Evolutionary conservation across 2,888 invertebrate genomes (phyloP).

Genomic region (Catocala fraxini): DNA sequence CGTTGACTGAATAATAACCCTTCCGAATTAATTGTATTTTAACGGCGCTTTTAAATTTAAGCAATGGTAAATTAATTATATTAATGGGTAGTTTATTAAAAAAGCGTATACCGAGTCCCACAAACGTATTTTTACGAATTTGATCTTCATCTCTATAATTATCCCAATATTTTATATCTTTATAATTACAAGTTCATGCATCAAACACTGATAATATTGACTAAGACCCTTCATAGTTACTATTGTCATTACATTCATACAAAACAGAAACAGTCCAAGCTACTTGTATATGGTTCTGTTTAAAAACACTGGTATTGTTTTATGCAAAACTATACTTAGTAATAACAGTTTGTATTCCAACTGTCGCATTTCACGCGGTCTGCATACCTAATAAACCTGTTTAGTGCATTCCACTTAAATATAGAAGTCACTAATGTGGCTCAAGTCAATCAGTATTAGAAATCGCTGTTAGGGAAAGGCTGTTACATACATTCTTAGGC

Average conservation of each 20-base stretch:
- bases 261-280: neutral
- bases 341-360: slow-evolving; percentile 3
- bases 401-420: neutral
- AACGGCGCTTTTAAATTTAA: no score
- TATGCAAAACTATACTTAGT: slow-evolving; percentile 3
- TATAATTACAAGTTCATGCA: no score
- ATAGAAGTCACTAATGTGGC: neutral
- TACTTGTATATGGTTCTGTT: neutral
- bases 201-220: no score
- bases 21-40: no score
- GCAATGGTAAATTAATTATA: no score
- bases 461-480: neutral
- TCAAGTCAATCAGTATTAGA: neutral
- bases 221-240: neutral
- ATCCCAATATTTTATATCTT: no score
- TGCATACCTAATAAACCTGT: slow-evolving; percentile 8
- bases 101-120: no score
- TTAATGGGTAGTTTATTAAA: no score
- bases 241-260: neutral
- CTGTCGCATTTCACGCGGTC: neutral
- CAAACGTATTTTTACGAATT: no score
- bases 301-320: neutral
- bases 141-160: no score
- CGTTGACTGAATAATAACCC: no score
- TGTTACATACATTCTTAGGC: no score